A percentile compares a stretch with the other conserved stretches of the same genome.
phyloP scores from a whole-genome alignment of 2,113 vertebrate genomes.

The Leptobrachium leishanense region DNA sequence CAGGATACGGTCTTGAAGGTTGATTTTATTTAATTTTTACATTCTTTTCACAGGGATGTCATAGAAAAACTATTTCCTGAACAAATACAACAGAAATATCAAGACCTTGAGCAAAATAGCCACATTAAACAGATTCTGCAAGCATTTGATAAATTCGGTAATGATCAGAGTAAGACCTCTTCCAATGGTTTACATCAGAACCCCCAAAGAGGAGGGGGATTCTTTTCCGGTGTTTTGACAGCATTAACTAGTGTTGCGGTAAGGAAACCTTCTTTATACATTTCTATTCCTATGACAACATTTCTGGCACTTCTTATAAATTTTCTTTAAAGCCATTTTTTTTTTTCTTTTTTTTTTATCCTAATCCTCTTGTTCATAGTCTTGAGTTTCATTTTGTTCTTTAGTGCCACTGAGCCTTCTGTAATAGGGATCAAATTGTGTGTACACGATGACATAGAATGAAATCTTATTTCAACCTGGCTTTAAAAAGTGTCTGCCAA shows the following conservation, averaged over 20 bases:
- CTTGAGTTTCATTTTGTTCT: too few species aligned
- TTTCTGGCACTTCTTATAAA: too few species aligned
- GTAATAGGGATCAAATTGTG: too few species aligned
- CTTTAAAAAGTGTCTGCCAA: too few species aligned
- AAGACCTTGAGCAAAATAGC: conserved; percentile 76
- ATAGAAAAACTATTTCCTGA: conserved; percentile 85
- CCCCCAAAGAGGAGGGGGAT: conserved; percentile 75
- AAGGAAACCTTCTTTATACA: conserved; percentile 60
- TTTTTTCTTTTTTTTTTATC: too few species aligned
- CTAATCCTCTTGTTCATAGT: too few species aligned
- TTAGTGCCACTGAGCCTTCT: too few species aligned
- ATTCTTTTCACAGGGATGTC: conserved; percentile 73
- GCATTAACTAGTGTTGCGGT: conserved; percentile 85
- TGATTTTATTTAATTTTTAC: neutral
- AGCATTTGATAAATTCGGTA: conserved; percentile 85
- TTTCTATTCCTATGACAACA: too few species aligned
- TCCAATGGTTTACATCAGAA: conserved; percentile 57
- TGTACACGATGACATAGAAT: too few species aligned
- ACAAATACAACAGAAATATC: conserved; percentile 71
- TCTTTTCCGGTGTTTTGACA: conserved; percentile 88
- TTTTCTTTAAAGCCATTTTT: too few species aligned
- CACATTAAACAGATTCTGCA: conserved; percentile 73
- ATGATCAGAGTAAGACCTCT: conserved; percentile 65
- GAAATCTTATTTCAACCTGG: too few species aligned
- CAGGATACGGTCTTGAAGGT: conserved; percentile 22